A percentile compares a stretch with the other conserved stretches of the same genome.
Evolutionary conservation across 2,113 vertebrate species (phyloP).

Genomic region (Rhinopomastus cyanomelas): DNA sequence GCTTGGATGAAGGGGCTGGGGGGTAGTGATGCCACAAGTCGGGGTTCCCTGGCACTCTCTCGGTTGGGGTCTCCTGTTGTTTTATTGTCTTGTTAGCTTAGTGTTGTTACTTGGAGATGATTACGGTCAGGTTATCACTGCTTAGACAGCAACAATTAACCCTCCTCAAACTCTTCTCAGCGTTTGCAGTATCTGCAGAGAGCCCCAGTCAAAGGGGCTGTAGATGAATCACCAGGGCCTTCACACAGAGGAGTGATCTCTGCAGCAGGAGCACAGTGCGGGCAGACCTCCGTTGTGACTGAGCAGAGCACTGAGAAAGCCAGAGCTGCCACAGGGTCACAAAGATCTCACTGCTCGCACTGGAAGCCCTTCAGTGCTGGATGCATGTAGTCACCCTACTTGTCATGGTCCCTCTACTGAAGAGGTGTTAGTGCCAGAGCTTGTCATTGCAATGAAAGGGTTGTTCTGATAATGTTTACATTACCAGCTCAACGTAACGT

Average conservation of each 20-base stretch:
- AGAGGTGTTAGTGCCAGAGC: background rate
- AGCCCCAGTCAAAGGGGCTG: too few relatives aligned
- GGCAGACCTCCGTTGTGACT: background rate
- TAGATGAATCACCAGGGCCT: background rate
- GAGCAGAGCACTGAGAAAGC: background rate
- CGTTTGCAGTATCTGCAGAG: background rate
- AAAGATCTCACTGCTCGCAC: background rate
- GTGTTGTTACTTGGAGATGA: too few relatives aligned
- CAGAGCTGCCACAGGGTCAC: background rate
- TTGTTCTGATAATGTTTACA: background rate
- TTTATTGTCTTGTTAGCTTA: background rate
- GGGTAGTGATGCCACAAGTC: too few relatives aligned
- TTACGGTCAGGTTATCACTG: background rate
- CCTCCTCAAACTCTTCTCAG: too few relatives aligned
- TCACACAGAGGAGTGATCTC: too few relatives aligned
- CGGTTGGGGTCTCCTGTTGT: background rate
- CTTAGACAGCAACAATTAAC: background rate
- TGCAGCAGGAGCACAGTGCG: background rate
- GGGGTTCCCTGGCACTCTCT: rapidly evolving
- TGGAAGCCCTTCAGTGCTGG: background rate
- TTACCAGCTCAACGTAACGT: background rate
- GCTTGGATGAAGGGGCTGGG: too few relatives aligned
- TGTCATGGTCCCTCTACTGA: background rate
- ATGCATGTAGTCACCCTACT: background rate
- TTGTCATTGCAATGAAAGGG: background rate